Conservation (phyloP, 2,113 vertebrate species). For the Monarcha castaneiventris region DNA sequence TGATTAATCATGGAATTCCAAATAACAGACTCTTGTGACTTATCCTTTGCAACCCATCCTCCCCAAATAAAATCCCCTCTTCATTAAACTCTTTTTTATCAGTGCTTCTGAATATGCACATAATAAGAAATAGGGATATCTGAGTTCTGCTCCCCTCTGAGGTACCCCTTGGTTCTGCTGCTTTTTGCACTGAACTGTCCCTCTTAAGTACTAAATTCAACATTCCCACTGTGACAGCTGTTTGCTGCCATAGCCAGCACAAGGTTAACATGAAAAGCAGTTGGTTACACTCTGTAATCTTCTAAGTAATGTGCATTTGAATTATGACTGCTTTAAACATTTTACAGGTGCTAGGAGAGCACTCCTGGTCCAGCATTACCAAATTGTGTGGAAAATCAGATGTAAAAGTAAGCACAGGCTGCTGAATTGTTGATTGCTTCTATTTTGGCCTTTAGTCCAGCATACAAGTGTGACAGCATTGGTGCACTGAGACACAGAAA, state of each 20-base stretch:
- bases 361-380: neutral
- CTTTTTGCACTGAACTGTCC: neutral
- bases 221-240: neutral
- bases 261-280: neutral
- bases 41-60: neutral
- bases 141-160: neutral
- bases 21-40: neutral
- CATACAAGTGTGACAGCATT: neutral
- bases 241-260: neutral
- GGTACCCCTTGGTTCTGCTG: neutral
- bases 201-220: neutral
- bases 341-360: neutral
- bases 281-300: neutral
- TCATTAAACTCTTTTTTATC: neutral
- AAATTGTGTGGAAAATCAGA: neutral
- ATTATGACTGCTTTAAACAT: neutral
- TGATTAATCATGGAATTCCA: neutral
- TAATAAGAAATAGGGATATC: neutral
- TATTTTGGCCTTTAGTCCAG: neutral
- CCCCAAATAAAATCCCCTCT: neutral
- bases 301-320: neutral
- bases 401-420: neutral
- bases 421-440: neutral
- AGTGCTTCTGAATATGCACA: neutral
- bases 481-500: neutral